These are phyloP conservation scores for Porites evermanni DNA, from an alignment of 92 coral and sea anemone genomes.

Conservation along the genomic window DNA sequence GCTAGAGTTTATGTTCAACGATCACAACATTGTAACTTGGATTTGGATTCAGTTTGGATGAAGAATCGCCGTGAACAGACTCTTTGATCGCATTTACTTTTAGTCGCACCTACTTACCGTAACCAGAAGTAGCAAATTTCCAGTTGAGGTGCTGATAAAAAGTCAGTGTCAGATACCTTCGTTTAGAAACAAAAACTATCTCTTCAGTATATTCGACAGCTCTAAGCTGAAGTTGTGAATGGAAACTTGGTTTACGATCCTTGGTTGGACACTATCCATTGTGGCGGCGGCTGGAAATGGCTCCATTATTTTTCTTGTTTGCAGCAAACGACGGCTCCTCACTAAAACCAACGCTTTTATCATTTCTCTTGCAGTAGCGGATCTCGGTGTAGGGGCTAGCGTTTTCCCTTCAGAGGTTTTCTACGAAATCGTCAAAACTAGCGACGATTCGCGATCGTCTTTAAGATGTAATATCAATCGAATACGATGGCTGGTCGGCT, in stretches of 20 bases:
- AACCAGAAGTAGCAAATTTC: no score
- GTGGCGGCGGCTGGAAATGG: not conserved
- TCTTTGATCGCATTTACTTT: no score
- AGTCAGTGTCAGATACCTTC: no score
- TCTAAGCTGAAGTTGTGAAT: not conserved
- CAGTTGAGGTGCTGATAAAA: no score
- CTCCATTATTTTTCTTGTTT: not conserved
- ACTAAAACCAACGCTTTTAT: not conserved
- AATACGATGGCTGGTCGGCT: not conserved
- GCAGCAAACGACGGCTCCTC: not conserved
- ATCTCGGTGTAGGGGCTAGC: not conserved
- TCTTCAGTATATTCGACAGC: no score
- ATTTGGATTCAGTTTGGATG: no score
- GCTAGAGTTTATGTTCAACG: no score
- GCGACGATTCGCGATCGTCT: not conserved
- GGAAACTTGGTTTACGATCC: not conserved
- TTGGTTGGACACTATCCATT: not conserved
- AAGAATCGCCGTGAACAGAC: no score
- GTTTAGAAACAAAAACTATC: no score
- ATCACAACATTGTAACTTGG: no score
- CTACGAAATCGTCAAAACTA: not conserved
- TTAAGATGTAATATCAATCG: not conserved
- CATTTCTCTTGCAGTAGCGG: conserved; percentile 3
- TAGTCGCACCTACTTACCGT: no score
- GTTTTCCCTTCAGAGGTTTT: not conserved